Evolutionary conservation across 2,113 vertebrate genomes (phyloP), one percentile per base, ranked within the genome.

Genomic region (Eulemur macaco): DNA sequence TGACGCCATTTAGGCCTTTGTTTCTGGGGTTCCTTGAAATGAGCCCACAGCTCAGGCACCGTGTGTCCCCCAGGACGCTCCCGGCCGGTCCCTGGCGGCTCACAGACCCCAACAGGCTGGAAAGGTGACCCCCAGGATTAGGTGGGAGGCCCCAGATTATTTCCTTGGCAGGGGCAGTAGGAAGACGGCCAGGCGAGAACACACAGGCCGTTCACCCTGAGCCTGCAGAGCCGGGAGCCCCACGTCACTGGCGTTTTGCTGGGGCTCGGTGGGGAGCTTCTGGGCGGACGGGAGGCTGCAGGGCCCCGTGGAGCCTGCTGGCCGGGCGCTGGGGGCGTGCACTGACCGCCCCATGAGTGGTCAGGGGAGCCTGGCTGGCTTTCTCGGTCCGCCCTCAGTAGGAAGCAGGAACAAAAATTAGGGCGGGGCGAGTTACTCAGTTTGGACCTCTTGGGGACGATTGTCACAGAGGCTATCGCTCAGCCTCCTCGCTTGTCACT

Each of bases 281-380:
- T 1, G 0, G 15, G 27, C 6, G 58, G 14, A 66, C 14, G 29
- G n/a, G 12, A 12, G 21, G 2, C 12, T 3, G 21, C 10, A 9
- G 73, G 23, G 10, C 47, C 23, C 29, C 5, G 17, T 25, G 37
- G 29, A 1, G 29, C 27, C 71, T 42, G 37, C 29, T 54, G 31
- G 69, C 56, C n/a, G 37, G 69, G 37, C 42, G 39, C 37, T 42
- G 12, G 39, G 69, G 39, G 54, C 8, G 20, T 21, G 18, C 20
- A 56, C 54, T 7, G 54, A 21, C 7, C 20, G 50, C 54, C 54
- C 54, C 54, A 12, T 14, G 39, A 45, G 39, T 73, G 69, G 58
- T 73, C 5, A 7, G 76, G 20, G 45, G 50, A 71, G 76, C 31
- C 11, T 18, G 5, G 23, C 11, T 7, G 20, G 20, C 47, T 34